Base-by-base conservation (phyloP, 2,888 invertebrate genomes). In the Agrochola circellaris region DNA sequence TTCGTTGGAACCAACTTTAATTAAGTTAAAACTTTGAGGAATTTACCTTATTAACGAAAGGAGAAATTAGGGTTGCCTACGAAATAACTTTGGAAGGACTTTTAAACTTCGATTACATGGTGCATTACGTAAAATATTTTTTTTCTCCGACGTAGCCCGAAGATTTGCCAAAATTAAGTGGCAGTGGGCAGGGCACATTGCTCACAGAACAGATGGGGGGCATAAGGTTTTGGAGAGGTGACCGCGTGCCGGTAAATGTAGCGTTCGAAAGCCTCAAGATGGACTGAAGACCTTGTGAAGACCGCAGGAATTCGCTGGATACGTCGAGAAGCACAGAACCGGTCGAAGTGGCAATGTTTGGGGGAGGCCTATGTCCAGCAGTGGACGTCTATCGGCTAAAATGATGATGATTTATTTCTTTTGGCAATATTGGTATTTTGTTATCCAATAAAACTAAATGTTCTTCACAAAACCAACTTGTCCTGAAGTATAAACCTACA, bases 1-100 rank as follows among this genome's bases (percentile, higher is more conserved):
- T 82, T 71, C 23, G 72, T 80, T 73, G 38, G 38, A 77, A 79
- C 74, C 56, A 79, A 89, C 82, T 82, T 88, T 86, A 88, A 88
- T 88, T 82, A 89, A 76, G 81, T 77, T 75, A 68, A 82, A 84
- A 79, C 62, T 82, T 78, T 51, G 26, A 67, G 73, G 84, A 86
- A 82, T 84, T 78, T 74, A 80, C 76, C 75, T 84, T 86, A 84
- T 82, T 82, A 87, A 73, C 64, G 62, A 78, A 83, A 82, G 73
- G 72, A 65, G 74, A 70, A 73, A 75, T 67, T 74, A 84, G 87
- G 85, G 87, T 69, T 79, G 68, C n/a, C 82, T 48, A 45, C 51
- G 58, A 65, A 71, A 66, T 76, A 71, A 77, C 58, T 42, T 65
- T 34, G 8, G 13, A 68, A 72, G 34, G 38, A 42, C 26, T 78